Base-by-base conservation (phyloP, 92 coral and sea anemone species). In the Epizoanthus ramosus region DNA sequence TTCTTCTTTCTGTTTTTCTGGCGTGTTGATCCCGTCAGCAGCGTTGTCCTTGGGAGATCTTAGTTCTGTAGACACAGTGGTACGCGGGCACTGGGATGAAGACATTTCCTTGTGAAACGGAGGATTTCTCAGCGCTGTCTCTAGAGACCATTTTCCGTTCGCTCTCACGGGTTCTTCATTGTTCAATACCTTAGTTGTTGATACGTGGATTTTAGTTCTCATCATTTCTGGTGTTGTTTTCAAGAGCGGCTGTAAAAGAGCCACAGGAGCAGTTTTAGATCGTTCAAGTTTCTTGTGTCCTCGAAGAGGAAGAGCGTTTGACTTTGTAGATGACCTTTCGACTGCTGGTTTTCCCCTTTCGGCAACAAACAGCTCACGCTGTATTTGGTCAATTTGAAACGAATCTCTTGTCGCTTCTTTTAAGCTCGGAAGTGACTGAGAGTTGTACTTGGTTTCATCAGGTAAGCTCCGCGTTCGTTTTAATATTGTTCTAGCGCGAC, bases 261-360 rank as follows among this genome's bases (percentile, higher is more conserved):
- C 54, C 14, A 88, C 87, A 5, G 95, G 95, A 28, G 95, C 90
- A 4, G 95, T 91, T 86, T 88, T 86, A 22, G 87, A 91, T 58
- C 95, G 81, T 86, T 88, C 92, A 22, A 91, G 84, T 59, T 86
- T 88, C 80, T 80, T 88, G 74, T 91, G 95, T 24, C 24, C 73
- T 10, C 67, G 28, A n/a, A 31, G 33, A 28, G 53, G 28, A 71
- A 58, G 25, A 2, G 59, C 73, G 54, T 8, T 66, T 7, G 74
- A 18, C 23, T 63, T 79, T 22, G 23, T 41, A 0, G 35, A 1
- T 45, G 19, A 10, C 50, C 31, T 71, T 71, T 71, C 75, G 14
- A n/a, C 75, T 71, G 75, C 17, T 17, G 23, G 25, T 39, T 69
- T 69, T 69, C n/a, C 56, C 39, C 47, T 68, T 35, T 68, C 73